Evolutionary conservation across 2,888 invertebrate genomes (phyloP).

Genomic region (Erebia palarica): DNA sequence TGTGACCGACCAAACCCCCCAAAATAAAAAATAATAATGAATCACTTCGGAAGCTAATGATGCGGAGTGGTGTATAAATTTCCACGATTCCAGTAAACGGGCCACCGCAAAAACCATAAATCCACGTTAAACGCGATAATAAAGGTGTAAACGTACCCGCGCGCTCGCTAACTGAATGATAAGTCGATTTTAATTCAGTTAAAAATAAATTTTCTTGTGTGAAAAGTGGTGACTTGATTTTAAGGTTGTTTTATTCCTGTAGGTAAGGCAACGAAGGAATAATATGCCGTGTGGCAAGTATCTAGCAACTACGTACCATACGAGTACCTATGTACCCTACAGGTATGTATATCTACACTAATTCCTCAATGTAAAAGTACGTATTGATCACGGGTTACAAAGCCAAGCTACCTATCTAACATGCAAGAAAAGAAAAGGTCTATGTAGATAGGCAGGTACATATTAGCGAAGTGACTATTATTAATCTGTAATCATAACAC

Average conservation of each 20-base stretch:
- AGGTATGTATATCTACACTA: no score
- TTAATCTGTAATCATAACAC: no score
- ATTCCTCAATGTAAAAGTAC: no score
- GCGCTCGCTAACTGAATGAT: slow-evolving; percentile 20
- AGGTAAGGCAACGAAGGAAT: not conserved
- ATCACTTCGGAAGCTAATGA: slow-evolving; percentile 34
- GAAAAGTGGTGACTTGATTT: not conserved
- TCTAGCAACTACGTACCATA: no score
- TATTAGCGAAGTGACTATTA: no score
- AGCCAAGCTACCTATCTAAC: no score
- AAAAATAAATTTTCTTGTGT: slow-evolving; percentile 9
- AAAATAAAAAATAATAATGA: slow-evolving; percentile 22
- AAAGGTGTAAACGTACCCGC: slow-evolving; percentile 33
- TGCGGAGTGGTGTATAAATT: slow-evolving; percentile 36
- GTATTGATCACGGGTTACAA: no score
- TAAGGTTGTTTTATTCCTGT: not conserved
- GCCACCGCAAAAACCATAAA: slow-evolving; percentile 34
- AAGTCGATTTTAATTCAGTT: slow-evolving; percentile 4
- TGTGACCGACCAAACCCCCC: not conserved
- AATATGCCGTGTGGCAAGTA: no score
- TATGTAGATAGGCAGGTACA: no score
- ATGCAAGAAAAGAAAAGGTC: no score
- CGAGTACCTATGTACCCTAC: no score
- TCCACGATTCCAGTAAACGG: slow-evolving; percentile 38
- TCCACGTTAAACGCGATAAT: slow-evolving; percentile 35